Evolutionary conservation across 2,797 vertebrate genomes (phyloP), one percentile per base, ranked within the genome.

Genomic region (Pseudotriccus pelzelni): DNA sequence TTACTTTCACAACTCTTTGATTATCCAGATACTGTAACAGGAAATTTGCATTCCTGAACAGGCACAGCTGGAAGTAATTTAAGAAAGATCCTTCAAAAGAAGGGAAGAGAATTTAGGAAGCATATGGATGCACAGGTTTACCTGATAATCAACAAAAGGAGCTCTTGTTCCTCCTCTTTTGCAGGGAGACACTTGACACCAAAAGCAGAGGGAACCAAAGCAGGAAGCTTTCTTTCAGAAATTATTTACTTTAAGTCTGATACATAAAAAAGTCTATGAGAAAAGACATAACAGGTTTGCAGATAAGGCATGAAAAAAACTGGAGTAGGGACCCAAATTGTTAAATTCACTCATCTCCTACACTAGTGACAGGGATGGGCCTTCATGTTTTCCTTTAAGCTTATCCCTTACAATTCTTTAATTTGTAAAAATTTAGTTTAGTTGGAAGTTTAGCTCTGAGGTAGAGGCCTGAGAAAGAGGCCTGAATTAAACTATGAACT

Each of bases 71-170:
- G 83, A 93, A 94, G 80, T 70, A 91, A 93, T 87, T 94, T 94
- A 94, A 93, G 78, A 81, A 82, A 82, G 76, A 80, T 53, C 59
- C 36, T 70, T 84, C 50, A 84, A 84, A 96, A 60, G 59, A 89
- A 82, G 83, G 91, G 59, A 34, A 84, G 84, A 67, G 80, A 96
- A 62, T 90, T 96, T 93, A 84, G 93, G 84, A 36, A 91, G 85
- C 82, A 89, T 92, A 95, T 89, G 89, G 96, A 90, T 87, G 67
- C 72, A 49, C 22, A 90, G 90, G 96, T 95, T 98, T 97, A 97
- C 97, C 97, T 95, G 92, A 97, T 94, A 97, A 97, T 95, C 87
- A 96, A 96, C 85, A 96, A 95, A 97, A 96, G 87, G 49, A 2
- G 34, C 87, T 91, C 86, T 94, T 96, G 84, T 97, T 96, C 94